phyloP scores from a whole-genome alignment of 2,888 invertebrate genomes.

The Yponomeuta malinellus region DNA sequence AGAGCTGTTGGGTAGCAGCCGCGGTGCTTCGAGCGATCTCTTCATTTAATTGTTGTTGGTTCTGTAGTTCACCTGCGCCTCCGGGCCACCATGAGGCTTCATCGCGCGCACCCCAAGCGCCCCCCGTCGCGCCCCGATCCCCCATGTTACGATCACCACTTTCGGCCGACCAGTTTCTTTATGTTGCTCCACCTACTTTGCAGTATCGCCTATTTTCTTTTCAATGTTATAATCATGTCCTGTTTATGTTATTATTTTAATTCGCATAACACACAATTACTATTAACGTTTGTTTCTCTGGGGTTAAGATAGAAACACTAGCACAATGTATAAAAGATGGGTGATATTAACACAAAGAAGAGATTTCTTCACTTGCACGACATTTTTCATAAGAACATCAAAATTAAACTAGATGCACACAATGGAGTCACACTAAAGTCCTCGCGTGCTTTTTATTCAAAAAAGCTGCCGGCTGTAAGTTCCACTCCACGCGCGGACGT shows the following conservation, averaged over 20 bases:
- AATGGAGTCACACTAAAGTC: constrained; percentile 14
- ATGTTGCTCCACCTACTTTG: constrained; percentile 44
- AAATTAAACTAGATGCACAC: constrained; percentile 22
- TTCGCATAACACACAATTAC: not conserved
- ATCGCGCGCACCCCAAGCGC: constrained; percentile 76
- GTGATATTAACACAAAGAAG: constrained; percentile 58
- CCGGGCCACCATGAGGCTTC: constrained; percentile 75
- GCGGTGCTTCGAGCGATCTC: constrained; percentile 66
- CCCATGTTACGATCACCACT: constrained; percentile 66
- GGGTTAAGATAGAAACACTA: constrained; percentile 24
- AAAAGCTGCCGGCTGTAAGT: constrained; percentile 70
- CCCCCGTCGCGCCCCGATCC: constrained; percentile 72
- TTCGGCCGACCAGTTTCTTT: constrained; percentile 66
- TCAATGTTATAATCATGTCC: constrained; percentile 37
- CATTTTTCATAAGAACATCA: constrained; percentile 30
- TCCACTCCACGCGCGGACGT: constrained; percentile 71
- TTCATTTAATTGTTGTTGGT: constrained; percentile 69
- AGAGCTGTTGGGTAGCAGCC: constrained; percentile 81
- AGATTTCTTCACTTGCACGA: constrained; percentile 42
- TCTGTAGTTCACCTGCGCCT: constrained; percentile 60
- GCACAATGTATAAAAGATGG: constrained; percentile 33
- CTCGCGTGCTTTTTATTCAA: constrained; percentile 19
- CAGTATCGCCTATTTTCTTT: constrained; percentile 37
- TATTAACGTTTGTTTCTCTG: not conserved
- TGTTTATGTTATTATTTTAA: constrained; percentile 30